These are phyloP conservation scores for Aviceda subcristata DNA, from an alignment of 2,113 vertebrate genomes.

Conservation along the genomic window DNA sequence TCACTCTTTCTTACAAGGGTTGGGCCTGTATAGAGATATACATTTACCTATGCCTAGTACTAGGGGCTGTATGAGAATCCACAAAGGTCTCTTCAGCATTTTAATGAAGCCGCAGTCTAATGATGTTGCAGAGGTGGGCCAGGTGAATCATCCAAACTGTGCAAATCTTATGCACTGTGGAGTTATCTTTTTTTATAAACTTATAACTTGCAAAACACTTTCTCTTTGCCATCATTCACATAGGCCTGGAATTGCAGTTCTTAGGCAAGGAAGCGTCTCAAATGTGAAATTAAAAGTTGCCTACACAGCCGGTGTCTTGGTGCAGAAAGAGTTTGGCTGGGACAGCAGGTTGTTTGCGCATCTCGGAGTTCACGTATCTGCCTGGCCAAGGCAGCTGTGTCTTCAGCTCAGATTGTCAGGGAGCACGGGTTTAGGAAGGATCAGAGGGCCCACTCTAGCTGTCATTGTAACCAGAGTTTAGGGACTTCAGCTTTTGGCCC, in stretches of 20 bases:
- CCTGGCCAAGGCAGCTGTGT: neutral
- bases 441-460: neutral
- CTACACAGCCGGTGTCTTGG: neutral
- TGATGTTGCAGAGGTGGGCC: neutral
- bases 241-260: neutral
- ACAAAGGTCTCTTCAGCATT: neutral
- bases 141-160: neutral
- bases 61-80: neutral
- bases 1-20: neutral
- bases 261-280: neutral
- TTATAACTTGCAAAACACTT: fast-evolving
- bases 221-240: neutral
- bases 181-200: neutral
- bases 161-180: neutral
- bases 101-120: neutral
- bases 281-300: neutral
- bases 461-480: neutral
- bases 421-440: neutral
- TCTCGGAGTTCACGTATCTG: neutral
- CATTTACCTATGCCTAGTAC: too few species aligned
- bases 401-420: neutral
- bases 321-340: neutral
- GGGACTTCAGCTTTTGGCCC: neutral
- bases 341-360: neutral
- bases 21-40: neutral